phyloP scores from a whole-genome alignment of 1,140 invertebrate species.

The Charaxes varanes region DNA sequence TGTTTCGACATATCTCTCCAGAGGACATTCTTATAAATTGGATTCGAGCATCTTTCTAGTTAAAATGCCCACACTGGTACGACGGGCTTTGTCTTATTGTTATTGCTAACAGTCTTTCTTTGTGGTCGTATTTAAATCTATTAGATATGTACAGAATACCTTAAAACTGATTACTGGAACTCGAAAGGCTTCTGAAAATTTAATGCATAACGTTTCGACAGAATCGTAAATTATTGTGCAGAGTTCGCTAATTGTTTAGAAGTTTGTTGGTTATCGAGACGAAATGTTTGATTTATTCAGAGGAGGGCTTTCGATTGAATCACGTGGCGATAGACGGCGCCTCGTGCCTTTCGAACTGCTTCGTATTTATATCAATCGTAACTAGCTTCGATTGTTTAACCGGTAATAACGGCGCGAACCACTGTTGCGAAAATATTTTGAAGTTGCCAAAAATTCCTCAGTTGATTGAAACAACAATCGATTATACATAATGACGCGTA shows the following conservation, averaged over 20 bases:
- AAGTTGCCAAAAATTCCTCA: too few species aligned
- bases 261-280: constrained; percentile 32
- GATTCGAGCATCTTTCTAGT: constrained; percentile 61
- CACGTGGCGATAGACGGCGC: constrained; percentile 14
- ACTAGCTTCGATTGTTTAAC: background rate
- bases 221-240: constrained; percentile 26
- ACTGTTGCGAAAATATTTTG: too few species aligned
- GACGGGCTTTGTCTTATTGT: too few species aligned
- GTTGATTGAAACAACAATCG: too few species aligned
- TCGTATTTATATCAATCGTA: constrained; percentile 3
- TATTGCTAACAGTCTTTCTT: too few species aligned
- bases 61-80: too few species aligned
- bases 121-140: too few species aligned
- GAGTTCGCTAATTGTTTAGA: constrained; percentile 44
- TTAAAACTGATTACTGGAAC: too few species aligned
- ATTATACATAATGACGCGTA: too few species aligned
- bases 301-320: constrained; percentile 13
- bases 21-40: constrained; percentile 65
- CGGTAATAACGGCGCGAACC: too few species aligned
- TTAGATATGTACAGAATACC: too few species aligned
- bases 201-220: constrained; percentile 17
- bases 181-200: constrained; percentile 14
- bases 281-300: constrained; percentile 47
- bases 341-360: constrained; percentile 2
- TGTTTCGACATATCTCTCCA: constrained; percentile 51